Conservation (phyloP, 2,888 invertebrate genomes). For the Drosophila engyochracea region DNA sequence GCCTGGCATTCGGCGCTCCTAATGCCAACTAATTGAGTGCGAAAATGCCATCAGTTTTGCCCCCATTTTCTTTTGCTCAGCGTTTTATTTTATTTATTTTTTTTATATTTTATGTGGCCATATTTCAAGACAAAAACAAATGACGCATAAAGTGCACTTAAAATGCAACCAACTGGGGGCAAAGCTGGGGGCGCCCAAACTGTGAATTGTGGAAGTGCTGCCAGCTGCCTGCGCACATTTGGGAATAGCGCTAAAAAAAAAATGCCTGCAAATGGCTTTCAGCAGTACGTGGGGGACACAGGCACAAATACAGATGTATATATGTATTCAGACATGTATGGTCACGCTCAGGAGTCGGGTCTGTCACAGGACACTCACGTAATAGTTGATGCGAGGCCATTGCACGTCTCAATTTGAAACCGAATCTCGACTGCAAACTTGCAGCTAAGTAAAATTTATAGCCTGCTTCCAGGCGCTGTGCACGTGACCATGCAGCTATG, state of each 20-base stretch:
- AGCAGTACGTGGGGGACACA: conserved; percentile 38
- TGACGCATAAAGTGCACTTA: conserved; percentile 59
- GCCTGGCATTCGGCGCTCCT: conserved; percentile 47
- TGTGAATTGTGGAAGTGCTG: conserved; percentile 16
- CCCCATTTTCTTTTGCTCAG: conserved; percentile 37
- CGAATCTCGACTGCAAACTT: conserved; percentile 76
- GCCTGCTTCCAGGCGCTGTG: conserved; percentile 44
- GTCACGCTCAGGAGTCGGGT: conserved; percentile 29
- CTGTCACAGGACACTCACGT: conserved; percentile 53
- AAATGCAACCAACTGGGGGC: conserved; percentile 39
- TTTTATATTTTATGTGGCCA: conserved; percentile 54
- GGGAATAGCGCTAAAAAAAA: conserved; percentile 52
- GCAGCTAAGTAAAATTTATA: conserved; percentile 75
- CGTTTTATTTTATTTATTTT: conserved; percentile 6
- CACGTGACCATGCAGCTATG: conserved; percentile 73
- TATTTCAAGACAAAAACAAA: conserved; percentile 44
- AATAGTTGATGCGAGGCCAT: conserved; percentile 67
- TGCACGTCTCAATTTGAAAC: conserved; percentile 62
- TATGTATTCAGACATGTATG: conserved; percentile 18
- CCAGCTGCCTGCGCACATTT: conserved; percentile 35
- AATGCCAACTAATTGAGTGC: conserved; percentile 86
- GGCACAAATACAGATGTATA: not conserved
- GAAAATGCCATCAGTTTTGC: conserved; percentile 83
- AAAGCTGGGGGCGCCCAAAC: not conserved
- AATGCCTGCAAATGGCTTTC: conserved; percentile 59